A percentile compares a stretch with the other conserved stretches of the same genome.
phyloP scores from a whole-genome alignment of 2,797 vertebrate genomes.

The Rhynchonycteris naso region DNA sequence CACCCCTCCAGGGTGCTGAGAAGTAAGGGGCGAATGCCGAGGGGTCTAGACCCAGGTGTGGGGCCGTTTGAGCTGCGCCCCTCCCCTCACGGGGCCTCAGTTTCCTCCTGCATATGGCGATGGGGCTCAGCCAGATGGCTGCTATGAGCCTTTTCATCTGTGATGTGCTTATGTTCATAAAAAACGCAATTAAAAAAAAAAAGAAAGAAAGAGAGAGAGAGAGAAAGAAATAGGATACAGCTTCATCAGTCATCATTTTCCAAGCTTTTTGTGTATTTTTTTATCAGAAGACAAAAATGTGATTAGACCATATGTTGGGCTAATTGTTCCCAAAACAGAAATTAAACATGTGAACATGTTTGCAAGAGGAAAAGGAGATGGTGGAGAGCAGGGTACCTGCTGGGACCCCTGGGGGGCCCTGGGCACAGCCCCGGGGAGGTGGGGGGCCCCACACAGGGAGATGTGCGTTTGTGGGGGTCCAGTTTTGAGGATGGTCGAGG shows the following conservation, averaged over 20 bases:
- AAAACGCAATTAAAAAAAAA: not conserved
- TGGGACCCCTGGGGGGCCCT: accelerated
- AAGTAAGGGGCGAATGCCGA: not conserved
- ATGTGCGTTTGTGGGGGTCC: not conserved
- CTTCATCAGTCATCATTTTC: constrained; percentile 16
- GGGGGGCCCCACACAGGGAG: not conserved
- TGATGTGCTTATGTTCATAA: not conserved
- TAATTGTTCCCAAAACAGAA: constrained; percentile 74
- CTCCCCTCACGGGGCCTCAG: not conserved
- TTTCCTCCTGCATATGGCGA: not conserved
- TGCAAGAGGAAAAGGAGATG: constrained; percentile 45
- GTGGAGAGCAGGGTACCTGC: not conserved
- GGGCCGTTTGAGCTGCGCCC: accelerated
- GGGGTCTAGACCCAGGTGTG: no score
- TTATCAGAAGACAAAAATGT: constrained; percentile 69
- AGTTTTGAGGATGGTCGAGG: not conserved
- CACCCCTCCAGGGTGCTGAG: not conserved
- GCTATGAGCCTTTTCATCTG: not conserved
- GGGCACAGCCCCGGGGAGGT: not conserved
- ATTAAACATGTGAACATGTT: constrained; percentile 62
- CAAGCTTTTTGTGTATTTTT: constrained; percentile 64
- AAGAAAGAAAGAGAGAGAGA: not conserved
- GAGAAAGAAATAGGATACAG: not conserved
- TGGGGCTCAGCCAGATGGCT: not conserved
- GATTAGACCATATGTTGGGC: constrained; percentile 65